Evolutionary conservation across 2,888 invertebrate species (phyloP), one percentile per base, ranked within the genome.

Genomic region (Taphrorychus bicolor): DNA sequence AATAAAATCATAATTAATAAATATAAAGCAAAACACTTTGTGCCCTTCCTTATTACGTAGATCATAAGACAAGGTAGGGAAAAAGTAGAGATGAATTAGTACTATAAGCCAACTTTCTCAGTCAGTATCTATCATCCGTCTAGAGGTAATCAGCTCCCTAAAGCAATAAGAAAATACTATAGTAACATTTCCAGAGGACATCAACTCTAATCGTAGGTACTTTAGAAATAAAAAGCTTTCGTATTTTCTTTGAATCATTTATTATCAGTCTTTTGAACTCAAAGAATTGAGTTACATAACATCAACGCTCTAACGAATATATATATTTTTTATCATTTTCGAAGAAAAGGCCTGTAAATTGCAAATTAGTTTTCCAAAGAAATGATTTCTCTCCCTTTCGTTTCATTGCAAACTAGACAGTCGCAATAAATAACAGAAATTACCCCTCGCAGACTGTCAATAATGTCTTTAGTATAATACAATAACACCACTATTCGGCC

Each of bases 401-500:
- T 62, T 56, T 56, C 48, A 18, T 32, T 42, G 32, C 9, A 66
- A 57, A 66, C 48, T 66, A 51, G 61, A 66, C 52, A 32, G 48
- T 66, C 52, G 23, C 32, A 56, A 66, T 66, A 61, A 66, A 66
- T 66, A 61, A 61, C 54, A 19, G 32, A 60, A 66, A 66, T 61
- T 49, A 51, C 66, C 61, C 60, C 57, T 66, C 40, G 57, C 56
- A 66, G 45, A 45, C 45, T 45, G 9, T 5, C 45, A 57, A 60
- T 66, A 57, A 61, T 66, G 57, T 57, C 51, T 60, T 66, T 66
- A 60, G 60, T 66, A 45, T 17, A 66, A 66, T 59, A 66, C 49
- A 60, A 66, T 66, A 60, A 61, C 60, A 66, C 66, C 51, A 61
- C n/a, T n/a, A n/a, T n/a, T 66, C 60, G 61, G 61, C 66, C 49